Conservation (phyloP, 2,113 vertebrate species). For the Columba livia region DNA sequence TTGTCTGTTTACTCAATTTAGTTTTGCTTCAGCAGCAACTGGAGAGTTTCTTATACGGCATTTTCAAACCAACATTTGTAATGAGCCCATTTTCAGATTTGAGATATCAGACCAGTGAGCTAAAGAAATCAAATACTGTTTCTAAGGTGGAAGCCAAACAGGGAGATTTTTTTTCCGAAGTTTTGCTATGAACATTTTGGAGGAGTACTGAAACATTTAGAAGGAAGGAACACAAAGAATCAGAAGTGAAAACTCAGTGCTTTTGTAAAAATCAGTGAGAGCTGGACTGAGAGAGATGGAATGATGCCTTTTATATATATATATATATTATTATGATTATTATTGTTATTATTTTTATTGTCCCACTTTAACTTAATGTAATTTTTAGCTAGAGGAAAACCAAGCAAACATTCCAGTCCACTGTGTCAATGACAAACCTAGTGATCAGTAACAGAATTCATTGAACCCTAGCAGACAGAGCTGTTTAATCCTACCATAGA, state of each 20-base stretch:
- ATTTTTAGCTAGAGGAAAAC: not conserved
- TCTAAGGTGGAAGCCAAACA: not conserved
- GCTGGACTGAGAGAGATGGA: not conserved
- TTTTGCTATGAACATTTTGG: not conserved
- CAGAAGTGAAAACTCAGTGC: not conserved
- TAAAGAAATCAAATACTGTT: not conserved
- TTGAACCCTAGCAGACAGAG: not conserved
- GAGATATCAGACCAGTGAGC: not conserved
- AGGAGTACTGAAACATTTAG: not conserved
- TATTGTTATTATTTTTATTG: not conserved
- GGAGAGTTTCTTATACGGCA: not conserved
- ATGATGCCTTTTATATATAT: not conserved
- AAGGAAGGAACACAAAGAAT: not conserved
- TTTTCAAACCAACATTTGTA: not conserved
- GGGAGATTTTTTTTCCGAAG: not conserved
- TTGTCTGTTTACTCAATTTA: not conserved
- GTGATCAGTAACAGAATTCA: slow-evolving; percentile 5
- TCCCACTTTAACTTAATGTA: not conserved
- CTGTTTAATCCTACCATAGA: not conserved
- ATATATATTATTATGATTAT: not conserved
- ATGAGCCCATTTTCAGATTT: not conserved
- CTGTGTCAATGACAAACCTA: not conserved
- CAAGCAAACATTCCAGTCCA: not conserved
- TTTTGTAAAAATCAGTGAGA: not conserved
- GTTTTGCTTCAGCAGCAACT: not conserved